phyloP scores from a whole-genome alignment of 2,888 invertebrate genomes.

The Oscheius sp. region DNA sequence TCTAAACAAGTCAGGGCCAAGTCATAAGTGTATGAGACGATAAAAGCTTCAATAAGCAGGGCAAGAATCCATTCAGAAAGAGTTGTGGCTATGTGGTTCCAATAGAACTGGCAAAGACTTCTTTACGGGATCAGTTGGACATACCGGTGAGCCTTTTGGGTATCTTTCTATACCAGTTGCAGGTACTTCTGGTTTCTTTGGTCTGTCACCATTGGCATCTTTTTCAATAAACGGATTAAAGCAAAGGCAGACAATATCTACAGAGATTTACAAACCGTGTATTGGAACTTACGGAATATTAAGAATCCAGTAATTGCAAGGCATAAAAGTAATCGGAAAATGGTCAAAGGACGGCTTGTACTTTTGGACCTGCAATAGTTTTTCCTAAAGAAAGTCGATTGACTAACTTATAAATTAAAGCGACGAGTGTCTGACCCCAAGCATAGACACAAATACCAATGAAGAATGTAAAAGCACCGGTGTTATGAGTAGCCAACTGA shows the following conservation, averaged over 20 bases:
- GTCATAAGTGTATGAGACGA: constrained; percentile 38
- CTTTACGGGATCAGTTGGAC: background rate
- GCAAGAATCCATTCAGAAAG: constrained; percentile 46
- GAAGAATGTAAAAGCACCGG: constrained; percentile 79
- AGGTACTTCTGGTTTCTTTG: constrained; percentile 18
- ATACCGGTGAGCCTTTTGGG: constrained; percentile 27
- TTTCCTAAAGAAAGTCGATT: background rate
- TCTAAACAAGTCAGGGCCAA: constrained; percentile 34
- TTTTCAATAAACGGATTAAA: constrained; percentile 38
- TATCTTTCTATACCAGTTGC: constrained; percentile 38
- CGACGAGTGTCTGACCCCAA: constrained; percentile 36
- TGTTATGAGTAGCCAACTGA: constrained; percentile 80
- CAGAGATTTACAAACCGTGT: background rate
- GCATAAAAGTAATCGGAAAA: constrained; percentile 34
- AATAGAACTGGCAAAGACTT: constrained; percentile 38
- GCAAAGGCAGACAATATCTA: constrained; percentile 39
- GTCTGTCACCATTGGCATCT: constrained; percentile 32
- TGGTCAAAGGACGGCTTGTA: constrained; percentile 28
- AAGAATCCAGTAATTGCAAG: constrained; percentile 28
- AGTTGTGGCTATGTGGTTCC: constrained; percentile 41
- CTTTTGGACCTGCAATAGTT: constrained; percentile 34
- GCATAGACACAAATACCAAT: constrained; percentile 43
- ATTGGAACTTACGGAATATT: constrained; percentile 40
- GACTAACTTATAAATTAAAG: constrained; percentile 32
- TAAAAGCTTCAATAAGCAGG: constrained; percentile 29